phyloP scores from a whole-genome alignment of 2,888 invertebrate genomes.

The Odontocolon sp. region DNA sequence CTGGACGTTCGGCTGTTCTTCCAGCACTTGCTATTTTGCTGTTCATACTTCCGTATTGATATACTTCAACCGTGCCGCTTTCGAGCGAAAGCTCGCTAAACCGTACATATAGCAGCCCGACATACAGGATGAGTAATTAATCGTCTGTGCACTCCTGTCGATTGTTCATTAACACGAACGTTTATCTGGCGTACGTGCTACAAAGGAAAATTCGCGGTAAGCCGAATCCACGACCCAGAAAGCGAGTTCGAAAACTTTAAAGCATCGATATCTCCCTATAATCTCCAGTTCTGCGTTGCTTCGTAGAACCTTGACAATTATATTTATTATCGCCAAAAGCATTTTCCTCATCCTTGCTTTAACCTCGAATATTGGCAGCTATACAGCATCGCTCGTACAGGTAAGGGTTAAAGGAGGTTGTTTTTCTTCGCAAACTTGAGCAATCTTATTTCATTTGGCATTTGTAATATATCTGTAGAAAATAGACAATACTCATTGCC shows the following conservation, averaged over 20 bases:
- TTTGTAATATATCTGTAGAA: too few species aligned
- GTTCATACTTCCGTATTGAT: too few species aligned
- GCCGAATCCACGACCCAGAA: slow-evolving; percentile 8
- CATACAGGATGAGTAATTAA: slow-evolving; percentile 65
- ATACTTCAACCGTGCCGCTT: too few species aligned
- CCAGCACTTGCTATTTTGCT: too few species aligned
- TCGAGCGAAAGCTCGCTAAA: neutral
- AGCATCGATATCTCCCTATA: slow-evolving; percentile 18
- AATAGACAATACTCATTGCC: slow-evolving; percentile 46
- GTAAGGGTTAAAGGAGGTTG: too few species aligned
- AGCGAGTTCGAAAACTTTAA: slow-evolving; percentile 1
- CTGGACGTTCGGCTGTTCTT: too few species aligned
- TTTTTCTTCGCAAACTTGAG: too few species aligned
- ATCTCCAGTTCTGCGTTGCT: too few species aligned
- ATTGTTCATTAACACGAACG: slow-evolving; percentile 66
- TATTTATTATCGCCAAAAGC: neutral
- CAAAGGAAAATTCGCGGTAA: slow-evolving; percentile 63
- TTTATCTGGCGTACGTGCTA: slow-evolving; percentile 26
- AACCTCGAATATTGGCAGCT: slow-evolving; percentile 40
- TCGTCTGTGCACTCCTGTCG: slow-evolving; percentile 62
- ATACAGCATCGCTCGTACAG: too few species aligned
- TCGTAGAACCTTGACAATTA: too few species aligned
- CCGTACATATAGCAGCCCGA: neutral
- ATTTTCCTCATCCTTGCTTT: slow-evolving; percentile 2
- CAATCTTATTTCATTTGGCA: too few species aligned